Percentiles rank a stretch among this genome's conserved stretches.
Evolutionary conservation across 2,797 vertebrate genomes (phyloP).

Genomic region (Sphenodon punctatus): DNA sequence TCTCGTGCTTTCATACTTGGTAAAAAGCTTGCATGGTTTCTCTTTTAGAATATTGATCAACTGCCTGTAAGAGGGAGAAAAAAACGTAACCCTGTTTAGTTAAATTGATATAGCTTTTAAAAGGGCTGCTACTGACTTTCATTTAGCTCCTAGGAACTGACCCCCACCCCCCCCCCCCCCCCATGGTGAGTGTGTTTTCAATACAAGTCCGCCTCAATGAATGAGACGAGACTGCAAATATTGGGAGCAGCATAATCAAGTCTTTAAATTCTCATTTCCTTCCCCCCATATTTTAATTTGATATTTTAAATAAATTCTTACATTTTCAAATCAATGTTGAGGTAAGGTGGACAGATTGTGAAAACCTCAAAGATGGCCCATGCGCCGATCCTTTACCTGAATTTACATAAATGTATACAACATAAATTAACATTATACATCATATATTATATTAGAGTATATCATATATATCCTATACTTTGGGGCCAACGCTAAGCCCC

Average conservation of each 20-base stretch:
- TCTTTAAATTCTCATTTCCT: constrained; percentile 47
- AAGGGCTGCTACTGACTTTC: constrained; percentile 15
- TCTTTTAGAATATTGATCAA: constrained; percentile 19
- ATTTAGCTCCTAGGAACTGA: constrained; percentile 16
- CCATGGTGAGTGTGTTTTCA: constrained; percentile 42
- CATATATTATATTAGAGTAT: no score
- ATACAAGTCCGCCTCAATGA: constrained; percentile 50
- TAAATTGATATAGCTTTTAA: constrained; percentile 10
- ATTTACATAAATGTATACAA: no score
- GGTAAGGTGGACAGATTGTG: no score
- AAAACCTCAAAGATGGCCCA: no score
- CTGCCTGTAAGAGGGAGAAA: constrained; percentile 25
- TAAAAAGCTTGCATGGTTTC: constrained; percentile 2
- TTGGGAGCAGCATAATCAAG: constrained; percentile 37
- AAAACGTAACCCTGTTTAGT: not conserved
- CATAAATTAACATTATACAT: no score
- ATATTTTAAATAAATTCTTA: constrained; percentile 34
- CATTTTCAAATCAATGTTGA: no score
- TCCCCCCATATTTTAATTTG: not conserved
- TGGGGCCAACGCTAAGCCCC: no score
- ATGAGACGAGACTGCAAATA: constrained; percentile 59
- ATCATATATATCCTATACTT: no score
- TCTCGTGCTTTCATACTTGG: constrained; percentile 4
- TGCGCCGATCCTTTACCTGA: no score
- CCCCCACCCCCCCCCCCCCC: no score